Evolutionary conservation across 2,888 invertebrate genomes (phyloP).

Genomic region (Aporophyla nigra): DNA sequence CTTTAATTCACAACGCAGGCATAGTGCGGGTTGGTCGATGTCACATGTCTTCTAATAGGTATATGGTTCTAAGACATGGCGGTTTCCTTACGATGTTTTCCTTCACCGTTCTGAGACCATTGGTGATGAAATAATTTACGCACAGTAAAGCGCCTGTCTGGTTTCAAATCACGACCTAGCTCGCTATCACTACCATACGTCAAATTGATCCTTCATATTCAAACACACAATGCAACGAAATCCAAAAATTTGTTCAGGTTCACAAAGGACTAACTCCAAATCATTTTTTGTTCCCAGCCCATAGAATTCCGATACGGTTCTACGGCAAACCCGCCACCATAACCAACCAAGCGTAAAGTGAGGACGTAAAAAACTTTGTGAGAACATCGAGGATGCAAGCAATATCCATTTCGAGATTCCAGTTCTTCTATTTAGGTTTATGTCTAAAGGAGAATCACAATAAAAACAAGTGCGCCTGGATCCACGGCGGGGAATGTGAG

Average conservation of each 20-base stretch:
- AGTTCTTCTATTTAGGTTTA: conserved; percentile 68
- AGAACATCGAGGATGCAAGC: conserved; percentile 56
- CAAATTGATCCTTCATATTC: not conserved
- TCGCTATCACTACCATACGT: not conserved
- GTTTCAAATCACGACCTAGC: too few relatives aligned
- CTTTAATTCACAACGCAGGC: too few relatives aligned
- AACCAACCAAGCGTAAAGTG: conserved; percentile 60
- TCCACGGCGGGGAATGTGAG: conserved; percentile 74
- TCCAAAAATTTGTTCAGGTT: conserved; percentile 6
- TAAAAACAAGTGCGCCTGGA: conserved; percentile 69
- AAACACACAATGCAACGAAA: not conserved
- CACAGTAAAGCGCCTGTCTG: too few relatives aligned
- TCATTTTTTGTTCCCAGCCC: conserved; percentile 29
- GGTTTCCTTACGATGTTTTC: too few relatives aligned
- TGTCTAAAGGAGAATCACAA: conserved; percentile 66
- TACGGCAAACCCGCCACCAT: conserved; percentile 47
- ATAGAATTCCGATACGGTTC: conserved; percentile 55
- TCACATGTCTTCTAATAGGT: too few relatives aligned
- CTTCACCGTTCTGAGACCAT: too few relatives aligned
- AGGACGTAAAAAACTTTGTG: conserved; percentile 62
- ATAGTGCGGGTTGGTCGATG: too few relatives aligned
- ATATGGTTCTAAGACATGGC: too few relatives aligned
- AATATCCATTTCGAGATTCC: conserved; percentile 59
- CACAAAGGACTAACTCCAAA: conserved; percentile 31
- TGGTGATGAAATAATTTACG: too few relatives aligned